phyloP scores from a whole-genome alignment of 2,113 vertebrate species.

The Dascyllus trimaculatus region DNA sequence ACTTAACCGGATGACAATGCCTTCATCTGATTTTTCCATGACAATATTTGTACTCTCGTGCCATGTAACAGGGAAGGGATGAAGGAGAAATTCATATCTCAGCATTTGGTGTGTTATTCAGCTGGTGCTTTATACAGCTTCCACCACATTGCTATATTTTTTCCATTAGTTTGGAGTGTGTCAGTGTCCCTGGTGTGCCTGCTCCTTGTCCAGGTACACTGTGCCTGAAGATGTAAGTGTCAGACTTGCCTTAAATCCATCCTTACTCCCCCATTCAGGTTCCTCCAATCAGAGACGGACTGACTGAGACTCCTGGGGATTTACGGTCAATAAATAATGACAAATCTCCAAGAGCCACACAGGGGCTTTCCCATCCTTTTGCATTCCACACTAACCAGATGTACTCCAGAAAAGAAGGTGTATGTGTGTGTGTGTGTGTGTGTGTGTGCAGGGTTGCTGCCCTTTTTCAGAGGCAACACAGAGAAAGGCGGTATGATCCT shows the following conservation, averaged over 20 bases:
- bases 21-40: conserved; percentile 59
- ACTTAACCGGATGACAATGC: conserved; percentile 57
- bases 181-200: conserved; percentile 8
- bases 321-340: conserved; percentile 67
- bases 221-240: conserved; percentile 30
- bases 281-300: conserved; percentile 38
- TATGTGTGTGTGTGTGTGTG: conserved; percentile 16
- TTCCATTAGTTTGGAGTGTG: conserved; percentile 38
- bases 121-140: not conserved
- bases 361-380: conserved; percentile 46
- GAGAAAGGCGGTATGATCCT: conserved; percentile 39
- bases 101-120: not conserved
- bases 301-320: conserved; percentile 33
- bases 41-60: not conserved
- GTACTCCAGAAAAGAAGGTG: conserved; percentile 6
- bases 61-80: conserved; percentile 33
- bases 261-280: conserved; percentile 17
- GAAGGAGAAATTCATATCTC: not conserved
- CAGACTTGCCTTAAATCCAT: conserved; percentile 48
- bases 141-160: conserved; percentile 10
- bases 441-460: not conserved
- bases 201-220: conserved; percentile 33
- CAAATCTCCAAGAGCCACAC: conserved; percentile 43
- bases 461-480: conserved; percentile 28
- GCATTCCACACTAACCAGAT: conserved; percentile 16